These are phyloP conservation scores for Heterodera filipjevi DNA, from an alignment of 2,888 invertebrate species.

Conservation along the genomic window DNA sequence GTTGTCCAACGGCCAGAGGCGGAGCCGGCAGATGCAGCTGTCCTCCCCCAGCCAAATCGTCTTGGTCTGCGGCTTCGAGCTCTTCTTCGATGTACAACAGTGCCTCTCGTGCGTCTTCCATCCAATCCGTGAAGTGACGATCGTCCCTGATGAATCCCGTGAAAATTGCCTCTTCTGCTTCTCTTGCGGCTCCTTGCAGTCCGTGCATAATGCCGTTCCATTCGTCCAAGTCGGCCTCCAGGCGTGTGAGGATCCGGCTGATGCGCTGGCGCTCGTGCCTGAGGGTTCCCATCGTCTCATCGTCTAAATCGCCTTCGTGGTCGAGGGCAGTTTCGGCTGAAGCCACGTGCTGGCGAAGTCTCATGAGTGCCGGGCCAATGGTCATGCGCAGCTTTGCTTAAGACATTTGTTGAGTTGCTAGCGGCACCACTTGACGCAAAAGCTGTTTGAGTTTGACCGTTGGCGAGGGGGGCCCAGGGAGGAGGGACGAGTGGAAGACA, in stretches of 20 bases:
- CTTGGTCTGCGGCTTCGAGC: not conserved
- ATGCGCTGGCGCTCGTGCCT: not conserved
- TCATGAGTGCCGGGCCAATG: not conserved
- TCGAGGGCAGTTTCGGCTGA: not conserved
- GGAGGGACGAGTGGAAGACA: too few relatives aligned
- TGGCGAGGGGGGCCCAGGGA: too few relatives aligned
- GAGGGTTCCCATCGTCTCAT: not conserved
- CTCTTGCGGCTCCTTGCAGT: not conserved
- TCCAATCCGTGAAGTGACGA: not conserved
- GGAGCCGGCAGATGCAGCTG: too few relatives aligned
- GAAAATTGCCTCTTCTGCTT: not conserved
- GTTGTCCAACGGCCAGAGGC: too few relatives aligned
- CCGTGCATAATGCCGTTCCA: not conserved
- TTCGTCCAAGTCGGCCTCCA: not conserved
- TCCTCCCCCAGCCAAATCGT: too few relatives aligned
- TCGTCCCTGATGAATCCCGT: not conserved
- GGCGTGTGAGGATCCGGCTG: not conserved
- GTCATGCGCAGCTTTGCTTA: not conserved
- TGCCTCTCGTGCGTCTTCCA: not conserved
- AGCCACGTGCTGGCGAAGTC: not conserved
- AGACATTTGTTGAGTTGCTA: not conserved
- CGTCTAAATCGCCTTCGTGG: not conserved
- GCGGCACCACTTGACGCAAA: not conserved
- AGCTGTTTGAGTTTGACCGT: not conserved
- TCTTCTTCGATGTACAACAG: not conserved